These are phyloP conservation scores for Lochmaea capreae DNA, from an alignment of 2,888 invertebrate genomes.

Conservation along the genomic window DNA sequence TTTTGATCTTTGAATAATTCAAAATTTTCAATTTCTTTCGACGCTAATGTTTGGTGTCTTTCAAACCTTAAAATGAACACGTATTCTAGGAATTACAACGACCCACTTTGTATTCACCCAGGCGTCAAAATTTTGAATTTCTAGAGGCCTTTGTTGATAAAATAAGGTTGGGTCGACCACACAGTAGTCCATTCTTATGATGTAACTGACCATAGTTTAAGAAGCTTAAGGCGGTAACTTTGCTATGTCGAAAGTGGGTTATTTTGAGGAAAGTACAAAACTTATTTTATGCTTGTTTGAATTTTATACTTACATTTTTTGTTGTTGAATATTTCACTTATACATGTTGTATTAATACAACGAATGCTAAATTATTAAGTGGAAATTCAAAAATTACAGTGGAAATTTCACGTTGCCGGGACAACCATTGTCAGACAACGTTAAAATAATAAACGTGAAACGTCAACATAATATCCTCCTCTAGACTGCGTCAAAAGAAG, in stretches of 20 bases:
- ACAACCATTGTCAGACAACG: too few species aligned
- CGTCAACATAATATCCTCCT: too few species aligned
- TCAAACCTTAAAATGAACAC: slow-evolving; percentile 29
- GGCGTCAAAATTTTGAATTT: slow-evolving; percentile 42
- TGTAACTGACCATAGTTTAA: slow-evolving; percentile 49
- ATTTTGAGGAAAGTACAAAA: slow-evolving; percentile 3
- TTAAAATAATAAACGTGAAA: too few species aligned
- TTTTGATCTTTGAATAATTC: too few species aligned
- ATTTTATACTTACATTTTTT: not conserved
- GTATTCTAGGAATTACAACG: slow-evolving; percentile 36
- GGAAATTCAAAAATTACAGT: too few species aligned
- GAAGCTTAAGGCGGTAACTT: slow-evolving; percentile 29
- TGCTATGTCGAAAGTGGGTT: slow-evolving; percentile 2
- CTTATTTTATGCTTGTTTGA: slow-evolving; percentile 24
- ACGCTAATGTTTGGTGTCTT: slow-evolving; percentile 1
- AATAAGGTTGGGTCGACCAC: slow-evolving; percentile 52
- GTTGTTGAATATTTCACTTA: too few species aligned
- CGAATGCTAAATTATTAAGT: too few species aligned
- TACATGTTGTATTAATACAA: too few species aligned
- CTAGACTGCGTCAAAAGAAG: too few species aligned
- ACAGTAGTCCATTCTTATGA: slow-evolving; percentile 51
- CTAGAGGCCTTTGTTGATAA: slow-evolving; percentile 47
- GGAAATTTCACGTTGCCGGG: too few species aligned
- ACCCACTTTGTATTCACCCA: slow-evolving; percentile 44
- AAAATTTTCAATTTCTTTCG: not conserved